Evolutionary conservation across 2,888 invertebrate species (phyloP).

Genomic region (Euclidia mi): DNA sequence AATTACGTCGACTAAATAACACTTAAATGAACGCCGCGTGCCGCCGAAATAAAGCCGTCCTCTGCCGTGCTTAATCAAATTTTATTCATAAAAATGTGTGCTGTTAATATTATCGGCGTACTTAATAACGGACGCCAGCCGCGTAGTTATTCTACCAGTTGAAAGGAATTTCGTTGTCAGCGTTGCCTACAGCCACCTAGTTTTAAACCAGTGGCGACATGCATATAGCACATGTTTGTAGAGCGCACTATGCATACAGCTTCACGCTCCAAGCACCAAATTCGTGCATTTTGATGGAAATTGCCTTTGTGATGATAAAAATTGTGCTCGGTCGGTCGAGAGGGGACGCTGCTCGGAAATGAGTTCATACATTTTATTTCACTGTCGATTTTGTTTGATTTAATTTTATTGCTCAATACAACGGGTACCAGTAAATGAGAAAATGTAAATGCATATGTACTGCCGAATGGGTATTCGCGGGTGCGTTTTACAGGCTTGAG

Average conservation of each 20-base stretch:
- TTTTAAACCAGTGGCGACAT: slow-evolving; percentile 35
- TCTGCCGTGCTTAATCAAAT: background rate
- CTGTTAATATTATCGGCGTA: background rate
- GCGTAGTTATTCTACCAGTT: background rate
- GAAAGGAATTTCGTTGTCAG: background rate
- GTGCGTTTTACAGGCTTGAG: slow-evolving; percentile 26
- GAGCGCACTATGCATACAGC: slow-evolving; percentile 52
- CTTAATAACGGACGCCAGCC: background rate
- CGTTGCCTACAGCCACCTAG: slow-evolving; percentile 11
- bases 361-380: slow-evolving; percentile 80
- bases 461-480: slow-evolving; percentile 40
- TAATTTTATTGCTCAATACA: slow-evolving; percentile 76
- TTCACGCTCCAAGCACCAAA: slow-evolving; percentile 69
- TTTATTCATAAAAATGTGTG: background rate
- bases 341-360: slow-evolving; percentile 75
- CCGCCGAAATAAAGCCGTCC: too few species aligned
- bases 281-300: slow-evolving; percentile 83
- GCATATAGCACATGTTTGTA: slow-evolving; percentile 46
- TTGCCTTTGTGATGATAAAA: slow-evolving; percentile 83
- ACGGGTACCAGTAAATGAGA: slow-evolving; percentile 58
- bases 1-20: too few species aligned
- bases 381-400: slow-evolving; percentile 80
- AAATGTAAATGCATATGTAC: slow-evolving; percentile 46
- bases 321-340: slow-evolving; percentile 71
- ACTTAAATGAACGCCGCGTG: too few species aligned